A percentile compares a stretch with the other conserved stretches of the same genome.
These are phyloP conservation scores for Galeopsomyia nigrocyanea DNA, from an alignment of 2,888 invertebrate genomes.

Conservation along the genomic window DNA sequence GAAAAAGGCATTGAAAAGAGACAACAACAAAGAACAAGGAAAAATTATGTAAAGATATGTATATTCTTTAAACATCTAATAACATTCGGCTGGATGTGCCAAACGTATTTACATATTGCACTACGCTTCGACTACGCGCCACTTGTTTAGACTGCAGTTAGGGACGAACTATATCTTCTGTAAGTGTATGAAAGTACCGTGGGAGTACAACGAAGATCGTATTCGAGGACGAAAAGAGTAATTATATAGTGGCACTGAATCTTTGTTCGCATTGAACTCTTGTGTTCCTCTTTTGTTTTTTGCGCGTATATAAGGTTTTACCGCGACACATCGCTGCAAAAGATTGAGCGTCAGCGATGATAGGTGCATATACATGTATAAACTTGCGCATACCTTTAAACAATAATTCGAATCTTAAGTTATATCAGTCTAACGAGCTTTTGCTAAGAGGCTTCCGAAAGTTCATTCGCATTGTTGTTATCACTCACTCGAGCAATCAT, in stretches of 20 bases:
- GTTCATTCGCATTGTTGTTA: constrained; percentile 7
- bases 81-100: constrained; percentile 56
- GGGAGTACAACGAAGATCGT: constrained; percentile 45
- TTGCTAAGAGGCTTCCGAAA: constrained; percentile 47
- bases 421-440: constrained; percentile 66
- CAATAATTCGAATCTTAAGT: constrained; percentile 63
- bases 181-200: constrained; percentile 43
- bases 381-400: constrained; percentile 43
- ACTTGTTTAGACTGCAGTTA: constrained; percentile 56
- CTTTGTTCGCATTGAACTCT: constrained; percentile 15
- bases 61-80: constrained; percentile 60
- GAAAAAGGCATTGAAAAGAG: constrained; percentile 1
- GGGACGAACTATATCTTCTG: constrained; percentile 24
- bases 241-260: constrained; percentile 29
- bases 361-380: constrained; percentile 8
- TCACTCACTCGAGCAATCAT: constrained; percentile 14
- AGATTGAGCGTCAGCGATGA: constrained; percentile 2
- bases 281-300: constrained; percentile 4
- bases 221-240: constrained; percentile 31
- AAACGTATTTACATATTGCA: constrained; percentile 59
- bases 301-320: constrained; percentile 10
- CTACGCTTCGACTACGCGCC: constrained; percentile 64
- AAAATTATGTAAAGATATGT: constrained; percentile 61
- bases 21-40: constrained; percentile 17
- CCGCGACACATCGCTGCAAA: not conserved